A percentile compares a stretch with the other conserved stretches of the same genome.
phyloP scores from a whole-genome alignment of 1,140 invertebrate species.

The Meloidogyne exigua region DNA sequence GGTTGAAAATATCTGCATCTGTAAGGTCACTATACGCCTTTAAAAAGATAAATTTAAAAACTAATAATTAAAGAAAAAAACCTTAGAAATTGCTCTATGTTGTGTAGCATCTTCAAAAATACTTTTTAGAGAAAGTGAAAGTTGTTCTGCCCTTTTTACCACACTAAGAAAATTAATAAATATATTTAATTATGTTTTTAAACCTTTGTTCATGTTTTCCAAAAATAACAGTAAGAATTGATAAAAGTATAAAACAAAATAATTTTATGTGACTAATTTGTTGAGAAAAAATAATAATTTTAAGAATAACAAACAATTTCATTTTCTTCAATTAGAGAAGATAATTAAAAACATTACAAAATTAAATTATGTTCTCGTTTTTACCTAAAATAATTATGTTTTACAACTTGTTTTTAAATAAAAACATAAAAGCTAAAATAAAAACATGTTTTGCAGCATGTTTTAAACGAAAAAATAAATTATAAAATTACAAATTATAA shows the following conservation, averaged over 20 bases:
- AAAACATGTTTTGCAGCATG: no score
- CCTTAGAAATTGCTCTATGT: constrained; percentile 24
- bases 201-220: constrained; percentile 1
- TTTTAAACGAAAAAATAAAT: no score
- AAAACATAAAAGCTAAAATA: no score
- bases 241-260: not conserved
- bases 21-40: constrained; percentile 51
- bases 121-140: constrained; percentile 22
- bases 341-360: no score
- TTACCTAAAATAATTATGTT: no score
- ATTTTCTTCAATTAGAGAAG: no score
- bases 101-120: constrained; percentile 34
- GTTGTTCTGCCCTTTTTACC: constrained; percentile 20
- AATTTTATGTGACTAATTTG: no score
- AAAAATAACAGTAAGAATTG: not conserved
- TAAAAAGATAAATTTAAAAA: not conserved
- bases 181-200: not conserved
- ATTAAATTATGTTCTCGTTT: no score
- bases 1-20: constrained; percentile 57
- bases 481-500: no score
- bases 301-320: no score
- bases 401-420: no score
- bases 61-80: not conserved
- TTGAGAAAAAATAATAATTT: no score
- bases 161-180: constrained; percentile 20